These are phyloP conservation scores for Alectura lathami DNA, from an alignment of 2,113 vertebrate genomes.

Conservation along the genomic window DNA sequence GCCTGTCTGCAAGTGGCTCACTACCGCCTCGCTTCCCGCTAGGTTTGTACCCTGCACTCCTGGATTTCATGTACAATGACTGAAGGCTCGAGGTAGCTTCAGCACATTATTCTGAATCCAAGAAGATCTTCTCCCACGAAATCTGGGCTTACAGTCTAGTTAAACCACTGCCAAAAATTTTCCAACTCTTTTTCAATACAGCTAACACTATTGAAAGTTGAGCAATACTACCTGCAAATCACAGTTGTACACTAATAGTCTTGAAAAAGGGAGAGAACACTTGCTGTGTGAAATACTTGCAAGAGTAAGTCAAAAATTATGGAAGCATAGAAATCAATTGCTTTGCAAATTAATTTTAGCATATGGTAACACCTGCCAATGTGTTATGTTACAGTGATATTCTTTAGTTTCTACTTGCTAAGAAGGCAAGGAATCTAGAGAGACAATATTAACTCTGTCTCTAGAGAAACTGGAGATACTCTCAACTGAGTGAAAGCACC, in stretches of 20 bases:
- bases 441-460: neutral
- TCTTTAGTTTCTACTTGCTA: neutral
- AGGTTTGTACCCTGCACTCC: conserved; percentile 15
- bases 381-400: neutral
- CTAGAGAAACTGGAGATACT: neutral
- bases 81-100: neutral
- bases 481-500: neutral
- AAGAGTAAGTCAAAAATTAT: neutral
- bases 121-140: neutral
- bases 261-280: neutral
- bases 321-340: neutral
- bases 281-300: neutral
- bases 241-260: neutral
- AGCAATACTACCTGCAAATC: neutral
- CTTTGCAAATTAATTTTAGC: neutral
- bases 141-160: neutral
- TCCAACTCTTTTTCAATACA: neutral
- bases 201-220: neutral
- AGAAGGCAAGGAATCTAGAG: neutral
- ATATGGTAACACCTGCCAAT: neutral
- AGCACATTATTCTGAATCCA: neutral
- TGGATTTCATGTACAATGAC: neutral
- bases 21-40: conserved; percentile 34
- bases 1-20: conserved; percentile 18
- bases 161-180: neutral